A percentile compares a stretch with the other conserved stretches of the same genome.
These are phyloP conservation scores for Acleris cristana DNA, from an alignment of 2,888 invertebrate genomes.

Conservation along the genomic window DNA sequence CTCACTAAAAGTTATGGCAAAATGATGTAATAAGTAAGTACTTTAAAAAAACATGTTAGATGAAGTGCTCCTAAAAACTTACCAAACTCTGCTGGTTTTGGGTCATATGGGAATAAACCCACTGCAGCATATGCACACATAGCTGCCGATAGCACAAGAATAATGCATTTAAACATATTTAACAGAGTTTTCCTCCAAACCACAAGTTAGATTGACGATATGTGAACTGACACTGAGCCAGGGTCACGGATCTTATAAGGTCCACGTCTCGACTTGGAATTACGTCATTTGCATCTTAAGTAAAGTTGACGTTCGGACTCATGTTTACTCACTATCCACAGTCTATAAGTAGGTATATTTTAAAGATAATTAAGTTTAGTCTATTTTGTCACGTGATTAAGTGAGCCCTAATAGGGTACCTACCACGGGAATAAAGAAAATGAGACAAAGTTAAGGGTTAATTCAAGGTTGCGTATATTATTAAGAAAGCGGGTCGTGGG, in stretches of 20 bases:
- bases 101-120: constrained; percentile 2
- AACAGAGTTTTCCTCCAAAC: not conserved
- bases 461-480: too few relatives aligned
- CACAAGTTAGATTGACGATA: not conserved
- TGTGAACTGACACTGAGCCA: not conserved
- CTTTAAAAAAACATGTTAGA: too few relatives aligned
- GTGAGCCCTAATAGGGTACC: too few relatives aligned
- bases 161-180: constrained; percentile 8
- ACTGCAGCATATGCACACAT: constrained; percentile 14
- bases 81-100: constrained; percentile 23
- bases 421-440: too few relatives aligned
- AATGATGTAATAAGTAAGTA: too few relatives aligned
- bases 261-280: not conserved
- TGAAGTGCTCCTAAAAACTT: not conserved
- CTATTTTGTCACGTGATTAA: too few relatives aligned
- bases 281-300: constrained; percentile 1
- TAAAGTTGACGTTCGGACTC: not conserved
- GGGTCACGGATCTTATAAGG: not conserved
- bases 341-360: too few relatives aligned
- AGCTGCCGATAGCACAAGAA: constrained; percentile 1
- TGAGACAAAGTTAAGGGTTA: too few relatives aligned
- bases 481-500: too few relatives aligned
- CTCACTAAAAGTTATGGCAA: too few relatives aligned
- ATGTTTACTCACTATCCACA: too few relatives aligned
- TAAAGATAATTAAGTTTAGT: too few relatives aligned